Percentiles rank a stretch among this genome's conserved stretches.
phyloP scores from a whole-genome alignment of 2,888 invertebrate species.

The Scelioninae gen. 2 region DNA sequence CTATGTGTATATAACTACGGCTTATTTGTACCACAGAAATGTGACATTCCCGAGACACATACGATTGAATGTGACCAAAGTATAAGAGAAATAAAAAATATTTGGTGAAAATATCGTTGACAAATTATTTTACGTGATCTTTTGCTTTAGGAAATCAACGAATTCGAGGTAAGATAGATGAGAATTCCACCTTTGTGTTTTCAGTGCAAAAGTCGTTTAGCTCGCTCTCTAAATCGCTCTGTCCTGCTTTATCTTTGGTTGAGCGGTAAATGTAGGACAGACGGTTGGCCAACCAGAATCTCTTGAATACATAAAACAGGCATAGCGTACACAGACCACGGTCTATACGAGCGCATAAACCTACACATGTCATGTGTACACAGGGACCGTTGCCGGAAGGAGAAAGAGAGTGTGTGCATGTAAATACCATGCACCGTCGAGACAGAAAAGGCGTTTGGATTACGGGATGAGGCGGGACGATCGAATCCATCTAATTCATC shows the following conservation, averaged over 20 bases:
- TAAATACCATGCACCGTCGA: conserved; percentile 52
- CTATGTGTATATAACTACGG: too few species aligned
- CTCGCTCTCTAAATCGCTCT: conserved; percentile 35
- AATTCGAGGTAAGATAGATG: conserved; percentile 53
- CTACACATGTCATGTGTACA: conserved; percentile 54
- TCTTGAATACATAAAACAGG: conserved; percentile 57
- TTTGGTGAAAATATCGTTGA: background rate
- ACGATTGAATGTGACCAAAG: too few species aligned
- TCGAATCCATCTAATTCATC: conserved; percentile 49
- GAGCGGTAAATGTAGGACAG: conserved; percentile 57
- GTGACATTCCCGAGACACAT: too few species aligned
- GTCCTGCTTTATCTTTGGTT: conserved; percentile 37
- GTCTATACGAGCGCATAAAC: conserved; percentile 52
- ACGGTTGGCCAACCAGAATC: conserved; percentile 55
- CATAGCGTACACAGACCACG: conserved; percentile 44
- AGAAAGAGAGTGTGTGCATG: conserved; percentile 51
- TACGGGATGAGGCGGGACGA: conserved; percentile 35
- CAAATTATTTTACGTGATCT: conserved; percentile 30
- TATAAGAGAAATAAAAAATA: conserved; percentile 7
- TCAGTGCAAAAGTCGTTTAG: conserved; percentile 45
- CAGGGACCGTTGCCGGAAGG: conserved; percentile 45
- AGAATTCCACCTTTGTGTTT: conserved; percentile 46
- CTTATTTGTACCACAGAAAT: too few species aligned
- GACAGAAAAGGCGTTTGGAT: conserved; percentile 53
- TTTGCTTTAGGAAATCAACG: conserved; percentile 52